Evolutionary conservation across 1,140 invertebrate genomes (phyloP), one percentile per base, ranked within the genome.

Genomic region (Microplitis demolitor): DNA sequence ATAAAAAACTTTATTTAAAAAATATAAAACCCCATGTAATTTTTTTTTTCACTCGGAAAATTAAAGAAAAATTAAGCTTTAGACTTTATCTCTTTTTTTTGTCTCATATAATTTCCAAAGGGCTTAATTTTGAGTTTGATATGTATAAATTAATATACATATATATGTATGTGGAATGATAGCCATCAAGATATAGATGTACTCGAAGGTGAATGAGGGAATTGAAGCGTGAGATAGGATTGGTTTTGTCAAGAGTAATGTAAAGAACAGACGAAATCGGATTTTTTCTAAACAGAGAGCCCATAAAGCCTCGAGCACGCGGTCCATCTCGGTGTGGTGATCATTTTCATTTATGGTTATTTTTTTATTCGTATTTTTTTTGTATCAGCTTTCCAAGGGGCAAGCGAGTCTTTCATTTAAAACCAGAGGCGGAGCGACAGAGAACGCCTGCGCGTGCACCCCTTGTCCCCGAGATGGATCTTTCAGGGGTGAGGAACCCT

Each of bases 221-320:
- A 67, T 3, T 67, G 66, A 33, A 67, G 66, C 66, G 34, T 67
- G 66, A 50, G 54, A 61, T 61, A 33, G 56, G 67, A 60, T 69
- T 61, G 34, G 8, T 31, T 60, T 11, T 16, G 8, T 16, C 34
- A 54, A 67, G 66, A 53, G 66, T 50, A 67, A 67, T 45, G 39
- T 45, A 45, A 45, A 45, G 39, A 54, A 50, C 34, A 54, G 58
- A 39, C 35, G 45, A 78, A 82, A 82, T 81, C 79, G 75, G 78
- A 82, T 83, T 78, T 76, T 69, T 71, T 67, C 75, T 66, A 70
- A 70, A 61, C 73, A 75, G 77, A 78, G 39, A 3, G 6, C 11
- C 39, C 39, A 45, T 3, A 56, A 13, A 14, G 4, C 4, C 34
- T 8, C 16, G 37, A n/a, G 35, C 14, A 16, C 45, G 14, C 39